Evolutionary conservation across 2,888 invertebrate species (phyloP), one percentile per base, ranked within the genome.

Genomic region (Hyposoter dolosus): DNA sequence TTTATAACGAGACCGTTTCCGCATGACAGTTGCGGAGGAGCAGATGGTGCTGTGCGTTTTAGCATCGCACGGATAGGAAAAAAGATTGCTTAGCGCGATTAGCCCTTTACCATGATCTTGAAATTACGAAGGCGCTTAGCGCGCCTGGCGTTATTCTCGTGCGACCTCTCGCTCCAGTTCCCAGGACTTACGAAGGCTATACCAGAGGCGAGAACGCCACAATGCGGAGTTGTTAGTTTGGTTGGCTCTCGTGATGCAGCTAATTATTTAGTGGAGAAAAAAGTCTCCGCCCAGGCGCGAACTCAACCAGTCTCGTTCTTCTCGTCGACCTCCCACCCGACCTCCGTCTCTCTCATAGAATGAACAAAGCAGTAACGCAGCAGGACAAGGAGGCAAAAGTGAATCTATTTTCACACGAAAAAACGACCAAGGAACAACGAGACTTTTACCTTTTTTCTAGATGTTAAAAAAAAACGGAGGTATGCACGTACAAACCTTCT

Each of bases 51-150:
- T 12, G 28, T 12, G 28, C 15, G 28, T 60, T 60, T 60, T 60
- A 60, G 28, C 12, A 28, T 60, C 12, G 28, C 28, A 19, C 56
- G 65, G 15, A 66, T 28, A 68, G 45, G 56, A 74, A 56, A 63
- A 78, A 63, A 69, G 65, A 85, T 85, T 50, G 35, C 69, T 63
- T 15, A 68, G 69, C 47, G 68, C 71, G 85, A 87, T 87, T 85
- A 90, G 88, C 87, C 88, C 89, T 88, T 88, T 90, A 85, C 81
- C 91, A 71, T 91, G 91, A 91, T 92, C 91, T 92, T 92, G 92
- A 91, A 92, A 90, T 88, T 85, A 88, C 86, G 35, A 76, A 69
- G 84, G 60, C 80, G 28, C 50, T 15, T 23, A 45, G 45, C 60
- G 60, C 60, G 60, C 71, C 23, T 45, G 6, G 40, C 60, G 71